Evolutionary conservation across 2,113 vertebrate genomes (phyloP).

Genomic region (Axis porcinus): DNA sequence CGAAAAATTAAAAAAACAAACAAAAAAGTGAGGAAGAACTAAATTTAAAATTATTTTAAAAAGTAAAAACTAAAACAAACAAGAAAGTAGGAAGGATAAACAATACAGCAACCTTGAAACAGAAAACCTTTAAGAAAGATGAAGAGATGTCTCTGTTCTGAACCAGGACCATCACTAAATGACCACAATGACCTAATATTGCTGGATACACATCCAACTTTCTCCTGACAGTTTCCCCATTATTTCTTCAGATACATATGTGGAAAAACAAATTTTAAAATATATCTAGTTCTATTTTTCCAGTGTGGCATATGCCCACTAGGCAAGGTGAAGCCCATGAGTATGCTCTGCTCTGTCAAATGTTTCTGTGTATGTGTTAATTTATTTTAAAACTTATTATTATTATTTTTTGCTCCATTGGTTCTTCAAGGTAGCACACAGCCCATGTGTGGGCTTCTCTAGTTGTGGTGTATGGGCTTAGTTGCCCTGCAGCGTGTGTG

Average conservation of each 20-base stretch:
- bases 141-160: background rate
- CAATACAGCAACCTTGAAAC: background rate
- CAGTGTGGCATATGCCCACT: background rate
- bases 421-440: background rate
- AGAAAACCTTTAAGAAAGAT: background rate
- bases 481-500: background rate
- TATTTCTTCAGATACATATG: background rate
- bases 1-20: background rate
- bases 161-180: background rate
- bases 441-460: background rate
- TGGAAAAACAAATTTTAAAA: background rate
- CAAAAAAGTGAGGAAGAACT: background rate
- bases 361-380: background rate
- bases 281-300: background rate
- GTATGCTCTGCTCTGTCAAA: background rate
- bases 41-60: background rate
- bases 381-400: background rate
- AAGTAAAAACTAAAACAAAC: background rate
- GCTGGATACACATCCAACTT: background rate
- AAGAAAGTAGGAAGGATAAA: background rate
- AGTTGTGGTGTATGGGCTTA: background rate
- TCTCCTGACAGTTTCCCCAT: background rate
- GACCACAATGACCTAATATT: background rate
- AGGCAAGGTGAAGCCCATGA: background rate
- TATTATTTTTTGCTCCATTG: background rate